Percentiles rank a stretch among this genome's conserved stretches.
Conservation (phyloP, 2,888 invertebrate genomes). For the Tenthredo livida region DNA sequence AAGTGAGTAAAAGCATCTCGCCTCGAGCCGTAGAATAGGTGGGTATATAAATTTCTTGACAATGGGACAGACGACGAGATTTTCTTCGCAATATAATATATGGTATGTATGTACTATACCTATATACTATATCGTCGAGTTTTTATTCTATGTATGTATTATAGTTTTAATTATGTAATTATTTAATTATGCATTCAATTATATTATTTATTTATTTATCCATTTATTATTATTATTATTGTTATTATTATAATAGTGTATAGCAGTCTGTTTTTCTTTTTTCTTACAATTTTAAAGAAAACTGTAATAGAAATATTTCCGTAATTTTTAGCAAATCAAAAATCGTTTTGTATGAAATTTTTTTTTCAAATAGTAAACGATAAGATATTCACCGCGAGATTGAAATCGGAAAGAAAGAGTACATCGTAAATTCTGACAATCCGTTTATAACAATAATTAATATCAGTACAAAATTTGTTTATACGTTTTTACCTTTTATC, state of each 20-base stretch:
- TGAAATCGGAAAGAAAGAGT: background rate
- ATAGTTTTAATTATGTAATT: background rate
- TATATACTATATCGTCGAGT: background rate
- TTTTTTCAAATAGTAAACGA: background rate
- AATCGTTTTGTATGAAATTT: background rate
- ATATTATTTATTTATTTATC: background rate
- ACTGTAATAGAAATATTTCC: background rate
- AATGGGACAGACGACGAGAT: background rate
- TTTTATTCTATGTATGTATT: background rate
- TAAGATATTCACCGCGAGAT: conserved; percentile 3
- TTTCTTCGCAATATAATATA: background rate
- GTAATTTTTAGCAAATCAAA: background rate
- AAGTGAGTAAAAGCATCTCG: conserved; percentile 8
- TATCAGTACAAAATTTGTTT: background rate
- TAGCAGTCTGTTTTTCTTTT: background rate
- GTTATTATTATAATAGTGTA: background rate
- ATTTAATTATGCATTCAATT: background rate
- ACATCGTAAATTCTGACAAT: background rate
- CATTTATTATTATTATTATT: no score
- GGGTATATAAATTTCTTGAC: conserved; percentile 1
- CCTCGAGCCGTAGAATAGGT: background rate
- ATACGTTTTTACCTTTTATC: background rate
- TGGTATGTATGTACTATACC: background rate
- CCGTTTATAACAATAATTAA: background rate
- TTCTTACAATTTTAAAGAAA: background rate